These are phyloP conservation scores for Isaurus tuberculatus DNA, from an alignment of 92 coral and sea anemone genomes.

Conservation along the genomic window DNA sequence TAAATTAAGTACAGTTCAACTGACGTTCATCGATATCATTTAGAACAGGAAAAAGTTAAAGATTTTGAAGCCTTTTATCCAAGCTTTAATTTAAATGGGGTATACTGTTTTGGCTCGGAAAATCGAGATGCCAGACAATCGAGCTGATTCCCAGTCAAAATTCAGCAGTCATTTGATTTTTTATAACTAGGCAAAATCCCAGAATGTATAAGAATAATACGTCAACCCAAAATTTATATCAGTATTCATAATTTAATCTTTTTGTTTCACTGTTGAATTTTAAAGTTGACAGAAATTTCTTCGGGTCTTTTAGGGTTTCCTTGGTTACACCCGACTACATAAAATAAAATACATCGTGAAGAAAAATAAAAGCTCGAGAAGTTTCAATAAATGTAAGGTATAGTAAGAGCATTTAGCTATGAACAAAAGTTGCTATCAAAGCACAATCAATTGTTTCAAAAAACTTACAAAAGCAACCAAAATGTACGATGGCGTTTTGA, in stretches of 20 bases:
- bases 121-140: background rate
- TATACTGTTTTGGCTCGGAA: no score
- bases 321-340: slow-evolving; percentile 17
- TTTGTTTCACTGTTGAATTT: slow-evolving; percentile 8
- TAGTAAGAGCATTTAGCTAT: no score
- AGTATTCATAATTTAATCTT: slow-evolving; percentile 8
- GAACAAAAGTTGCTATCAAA: background rate
- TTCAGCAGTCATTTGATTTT: background rate
- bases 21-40: no score
- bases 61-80: no score
- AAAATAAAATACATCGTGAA: background rate
- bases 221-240: slow-evolving; percentile 26
- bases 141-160: background rate
- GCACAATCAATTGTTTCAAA: background rate
- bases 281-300: slow-evolving; percentile 31
- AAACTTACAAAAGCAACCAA: background rate
- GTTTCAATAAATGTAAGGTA: background rate
- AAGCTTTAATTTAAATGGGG: no score
- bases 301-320: slow-evolving; percentile 39
- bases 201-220: background rate
- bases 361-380: background rate
- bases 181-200: background rate
- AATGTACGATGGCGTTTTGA: background rate
- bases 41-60: no score
- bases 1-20: no score